Conservation (phyloP, 2,113 vertebrate genomes). For the Paratilapia polleni region DNA sequence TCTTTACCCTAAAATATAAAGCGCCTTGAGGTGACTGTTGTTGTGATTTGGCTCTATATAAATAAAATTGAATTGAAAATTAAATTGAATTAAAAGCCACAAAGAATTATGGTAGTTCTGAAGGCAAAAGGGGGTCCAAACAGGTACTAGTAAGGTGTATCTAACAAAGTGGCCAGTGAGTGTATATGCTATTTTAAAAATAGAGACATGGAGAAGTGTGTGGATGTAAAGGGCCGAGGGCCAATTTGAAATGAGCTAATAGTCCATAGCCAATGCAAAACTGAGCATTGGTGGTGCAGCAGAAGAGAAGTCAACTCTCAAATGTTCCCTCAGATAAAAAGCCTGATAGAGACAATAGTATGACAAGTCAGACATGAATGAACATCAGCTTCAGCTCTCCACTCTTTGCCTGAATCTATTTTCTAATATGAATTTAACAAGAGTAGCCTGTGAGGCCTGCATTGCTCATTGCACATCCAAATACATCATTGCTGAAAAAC, state of each 20-base stretch:
- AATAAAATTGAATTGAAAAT: too few relatives aligned
- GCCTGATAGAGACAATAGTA: neutral
- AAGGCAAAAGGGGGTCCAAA: too few relatives aligned
- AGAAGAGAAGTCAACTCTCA: neutral
- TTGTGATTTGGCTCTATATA: too few relatives aligned
- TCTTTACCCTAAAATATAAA: too few relatives aligned
- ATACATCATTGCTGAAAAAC: constrained; percentile 11
- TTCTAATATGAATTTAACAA: constrained; percentile 46
- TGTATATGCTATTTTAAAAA: too few relatives aligned
- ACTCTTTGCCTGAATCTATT: constrained; percentile 19
- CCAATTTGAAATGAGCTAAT: neutral
- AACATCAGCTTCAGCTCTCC: constrained; percentile 19
- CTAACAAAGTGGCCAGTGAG: too few relatives aligned
- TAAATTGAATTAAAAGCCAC: too few relatives aligned
- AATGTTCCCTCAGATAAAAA: neutral
- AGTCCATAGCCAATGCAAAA: neutral
- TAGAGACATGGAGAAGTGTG: too few relatives aligned
- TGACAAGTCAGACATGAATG: constrained; percentile 10
- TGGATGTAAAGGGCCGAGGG: neutral
- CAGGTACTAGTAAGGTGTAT: too few relatives aligned
- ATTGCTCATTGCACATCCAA: constrained; percentile 28
- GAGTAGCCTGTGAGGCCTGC: constrained; percentile 33
- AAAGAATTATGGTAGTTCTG: too few relatives aligned
- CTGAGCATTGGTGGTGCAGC: neutral
- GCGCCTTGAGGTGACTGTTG: too few relatives aligned